A percentile compares a stretch with the other conserved stretches of the same genome.
These are phyloP conservation scores for Syrrhaptes paradoxus DNA, from an alignment of 2,113 vertebrate species.

Conservation along the genomic window DNA sequence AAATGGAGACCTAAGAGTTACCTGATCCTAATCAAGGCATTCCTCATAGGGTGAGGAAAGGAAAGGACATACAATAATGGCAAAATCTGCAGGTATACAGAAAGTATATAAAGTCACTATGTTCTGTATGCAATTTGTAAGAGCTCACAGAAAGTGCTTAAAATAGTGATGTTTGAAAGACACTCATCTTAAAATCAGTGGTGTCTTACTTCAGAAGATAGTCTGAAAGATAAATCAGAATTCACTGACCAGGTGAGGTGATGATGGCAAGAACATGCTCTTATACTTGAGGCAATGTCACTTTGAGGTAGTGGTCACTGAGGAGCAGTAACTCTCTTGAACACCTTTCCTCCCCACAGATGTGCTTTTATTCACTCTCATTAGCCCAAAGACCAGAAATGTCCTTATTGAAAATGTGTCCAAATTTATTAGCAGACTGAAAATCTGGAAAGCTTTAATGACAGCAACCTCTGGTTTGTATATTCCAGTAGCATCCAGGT, in stretches of 20 bases:
- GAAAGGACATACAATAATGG: not conserved
- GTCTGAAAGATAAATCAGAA: not conserved
- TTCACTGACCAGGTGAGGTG: not conserved
- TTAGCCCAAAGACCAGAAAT: not conserved
- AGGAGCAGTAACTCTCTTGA: not conserved
- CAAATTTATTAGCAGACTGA: not conserved
- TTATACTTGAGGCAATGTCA: not conserved
- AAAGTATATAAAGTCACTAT: not conserved
- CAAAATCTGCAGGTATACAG: not conserved
- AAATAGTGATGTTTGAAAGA: not conserved
- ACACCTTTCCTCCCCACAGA: not conserved
- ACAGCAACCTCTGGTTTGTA: not conserved
- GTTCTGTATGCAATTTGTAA: not conserved
- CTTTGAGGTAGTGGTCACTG: not conserved
- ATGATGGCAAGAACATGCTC: not conserved
- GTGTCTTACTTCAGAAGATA: not conserved
- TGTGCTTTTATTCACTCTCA: not conserved
- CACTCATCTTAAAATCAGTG: not conserved
- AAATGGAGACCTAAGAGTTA: not conserved
- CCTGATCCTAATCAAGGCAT: not conserved
- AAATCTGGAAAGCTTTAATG: not conserved
- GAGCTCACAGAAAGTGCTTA: not conserved
- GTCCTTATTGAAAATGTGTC: not conserved
- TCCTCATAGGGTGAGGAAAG: not conserved
- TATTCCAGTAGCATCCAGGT: not conserved